Base-by-base conservation (phyloP, 1,140 invertebrate species). In the Drosophila dunni region DNA sequence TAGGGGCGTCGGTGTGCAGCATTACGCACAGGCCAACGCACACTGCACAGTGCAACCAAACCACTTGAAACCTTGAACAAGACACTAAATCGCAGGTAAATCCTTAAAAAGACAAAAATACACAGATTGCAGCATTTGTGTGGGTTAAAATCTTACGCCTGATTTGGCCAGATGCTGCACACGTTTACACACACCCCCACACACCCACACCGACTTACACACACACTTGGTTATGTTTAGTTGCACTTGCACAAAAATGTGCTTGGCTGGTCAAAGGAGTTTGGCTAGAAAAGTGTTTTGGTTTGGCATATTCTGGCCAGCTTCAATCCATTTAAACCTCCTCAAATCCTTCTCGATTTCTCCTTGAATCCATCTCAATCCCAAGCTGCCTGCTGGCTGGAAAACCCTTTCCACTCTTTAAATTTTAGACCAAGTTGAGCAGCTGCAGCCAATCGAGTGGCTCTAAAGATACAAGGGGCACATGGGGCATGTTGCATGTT, bases 1-100 rank as follows among this genome's bases (percentile, higher is more conserved):
- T 33, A 1, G 44, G 7, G n/a, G 58, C 9, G 45, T 34, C 48
- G 13, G 8, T 33, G 44, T 29, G 36, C 17, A 46, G 51, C 64
- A 88, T 88, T 88, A 89, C 84, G 84, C 79, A 88, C 85, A 89
- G 80, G 36, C 85, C 85, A 90, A 84, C 74, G 84, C 80, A 81
- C 83, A 83, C 64, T 51, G 64, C 54, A 78, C 81, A 80, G 61
- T 50, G 60, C 38, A 64, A 7, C 20, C 58, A 15, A 75, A 45
- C 11, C 38, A 42, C 50, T 20, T 56, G 20, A 54, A 66, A 24
- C 56, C 33, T 34, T 66, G 3, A n/a, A 36, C 10, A 54, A 42
- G 24, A 29, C 42, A 11, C 20, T 34, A 33, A 50, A 58, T 38
- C 73, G 11, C 46, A 48, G 46, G 51, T 66, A 75, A 86, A 89